Evolutionary conservation across 2,888 invertebrate genomes (phyloP).

Genomic region (Scaptomyza reducta): DNA sequence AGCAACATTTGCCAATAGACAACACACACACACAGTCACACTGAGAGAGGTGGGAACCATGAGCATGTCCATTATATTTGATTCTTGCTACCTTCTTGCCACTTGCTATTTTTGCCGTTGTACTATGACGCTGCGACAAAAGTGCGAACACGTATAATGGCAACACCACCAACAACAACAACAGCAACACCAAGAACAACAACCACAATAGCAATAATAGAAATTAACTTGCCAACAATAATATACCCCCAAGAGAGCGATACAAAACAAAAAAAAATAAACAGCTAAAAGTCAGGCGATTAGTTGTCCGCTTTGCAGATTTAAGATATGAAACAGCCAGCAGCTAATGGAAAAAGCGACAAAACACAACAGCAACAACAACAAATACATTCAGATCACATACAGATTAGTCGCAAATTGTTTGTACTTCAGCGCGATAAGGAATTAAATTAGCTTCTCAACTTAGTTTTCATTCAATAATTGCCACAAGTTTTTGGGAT

Average conservation of each 20-base stretch:
- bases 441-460: conserved; percentile 40
- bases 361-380: neutral
- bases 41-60: conserved; percentile 60
- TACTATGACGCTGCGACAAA: conserved; percentile 64
- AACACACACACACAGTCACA: neutral
- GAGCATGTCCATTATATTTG: conserved; percentile 60
- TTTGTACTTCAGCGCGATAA: conserved; percentile 26
- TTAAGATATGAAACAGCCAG: conserved; percentile 38
- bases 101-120: conserved; percentile 31
- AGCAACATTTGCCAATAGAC: conserved; percentile 60
- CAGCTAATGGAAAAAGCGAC: conserved; percentile 50
- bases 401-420: conserved; percentile 51
- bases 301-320: conserved; percentile 66
- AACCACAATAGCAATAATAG: too few relatives aligned
- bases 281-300: conserved; percentile 43
- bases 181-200: conserved; percentile 50
- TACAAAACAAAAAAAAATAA: conserved; percentile 22
- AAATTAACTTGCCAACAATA: too few relatives aligned
- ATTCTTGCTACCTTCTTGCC: conserved; percentile 30
- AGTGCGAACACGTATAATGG: conserved; percentile 52
- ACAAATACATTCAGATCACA: conserved; percentile 36
- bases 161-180: conserved; percentile 54
- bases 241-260: conserved; percentile 14
- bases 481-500: neutral
- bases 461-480: neutral